These are phyloP conservation scores for Icerya purchasi DNA, from an alignment of 2,888 invertebrate genomes.

Conservation along the genomic window DNA sequence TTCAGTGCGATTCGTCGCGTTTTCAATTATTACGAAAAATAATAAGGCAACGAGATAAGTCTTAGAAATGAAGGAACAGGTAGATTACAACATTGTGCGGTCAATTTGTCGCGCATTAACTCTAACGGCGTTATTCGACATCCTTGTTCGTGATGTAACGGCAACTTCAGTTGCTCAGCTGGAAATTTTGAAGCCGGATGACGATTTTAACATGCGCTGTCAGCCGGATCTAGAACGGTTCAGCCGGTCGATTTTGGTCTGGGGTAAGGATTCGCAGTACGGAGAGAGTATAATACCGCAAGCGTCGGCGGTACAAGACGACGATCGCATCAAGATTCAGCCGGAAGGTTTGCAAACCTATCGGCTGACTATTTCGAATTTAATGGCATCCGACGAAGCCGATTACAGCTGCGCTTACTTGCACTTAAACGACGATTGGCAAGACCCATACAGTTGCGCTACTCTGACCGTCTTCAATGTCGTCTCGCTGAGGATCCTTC, in stretches of 20 bases:
- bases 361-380: neutral
- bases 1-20: too few relatives aligned
- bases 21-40: too few relatives aligned
- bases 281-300: neutral
- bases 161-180: neutral
- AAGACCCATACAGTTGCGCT: neutral
- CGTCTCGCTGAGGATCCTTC: neutral
- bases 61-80: too few relatives aligned
- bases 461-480: neutral
- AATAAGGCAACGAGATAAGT: too few relatives aligned
- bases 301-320: neutral
- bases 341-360: neutral
- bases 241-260: neutral
- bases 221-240: neutral
- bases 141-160: neutral
- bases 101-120: too few relatives aligned
- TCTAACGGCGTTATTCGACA: too few relatives aligned
- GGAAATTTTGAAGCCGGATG: neutral
- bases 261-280: neutral
- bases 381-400: neutral
- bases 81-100: too few relatives aligned
- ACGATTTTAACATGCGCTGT: neutral
- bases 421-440: neutral
- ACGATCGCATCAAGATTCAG: neutral
- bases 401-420: neutral